A percentile compares a stretch with the other conserved stretches of the same genome.
These are phyloP conservation scores for Zoanthus sansibaricus DNA, from an alignment of 92 coral and sea anemone species.

Conservation along the genomic window DNA sequence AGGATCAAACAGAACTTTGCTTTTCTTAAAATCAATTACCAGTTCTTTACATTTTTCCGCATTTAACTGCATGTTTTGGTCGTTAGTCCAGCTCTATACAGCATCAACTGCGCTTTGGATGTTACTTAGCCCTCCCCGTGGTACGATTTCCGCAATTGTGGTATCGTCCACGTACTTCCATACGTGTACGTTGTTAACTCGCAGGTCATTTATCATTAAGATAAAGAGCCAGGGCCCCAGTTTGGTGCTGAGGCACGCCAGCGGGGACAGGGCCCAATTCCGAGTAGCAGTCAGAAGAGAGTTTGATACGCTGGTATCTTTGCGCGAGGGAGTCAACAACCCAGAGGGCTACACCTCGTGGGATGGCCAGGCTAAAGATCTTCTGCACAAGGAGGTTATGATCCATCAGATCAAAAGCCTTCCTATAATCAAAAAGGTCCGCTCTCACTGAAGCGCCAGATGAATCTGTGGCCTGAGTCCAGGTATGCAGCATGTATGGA, in stretches of 20 bases:
- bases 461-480: too few relatives aligned
- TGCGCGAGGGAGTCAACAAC: background rate
- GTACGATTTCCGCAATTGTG: background rate
- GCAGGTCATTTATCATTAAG: background rate
- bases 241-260: too few relatives aligned
- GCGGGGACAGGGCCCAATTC: background rate
- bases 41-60: too few relatives aligned
- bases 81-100: too few relatives aligned
- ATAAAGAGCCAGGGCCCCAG: background rate
- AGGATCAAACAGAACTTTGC: too few relatives aligned
- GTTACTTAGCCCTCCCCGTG: background rate
- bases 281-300: background rate
- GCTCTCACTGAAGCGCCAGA: too few relatives aligned
- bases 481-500: too few relatives aligned
- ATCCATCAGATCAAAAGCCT: background rate
- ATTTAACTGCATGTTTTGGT: too few relatives aligned
- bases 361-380: background rate
- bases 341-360: background rate
- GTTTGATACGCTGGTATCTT: background rate
- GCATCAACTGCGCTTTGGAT: too few relatives aligned
- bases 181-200: background rate
- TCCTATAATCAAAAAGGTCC: background rate
- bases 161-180: constrained; percentile 1
- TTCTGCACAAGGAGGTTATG: too few relatives aligned
- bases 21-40: too few relatives aligned